These are phyloP conservation scores for Oreochromis tanganicae DNA, from an alignment of 2,113 vertebrate species.

Conservation along the genomic window DNA sequence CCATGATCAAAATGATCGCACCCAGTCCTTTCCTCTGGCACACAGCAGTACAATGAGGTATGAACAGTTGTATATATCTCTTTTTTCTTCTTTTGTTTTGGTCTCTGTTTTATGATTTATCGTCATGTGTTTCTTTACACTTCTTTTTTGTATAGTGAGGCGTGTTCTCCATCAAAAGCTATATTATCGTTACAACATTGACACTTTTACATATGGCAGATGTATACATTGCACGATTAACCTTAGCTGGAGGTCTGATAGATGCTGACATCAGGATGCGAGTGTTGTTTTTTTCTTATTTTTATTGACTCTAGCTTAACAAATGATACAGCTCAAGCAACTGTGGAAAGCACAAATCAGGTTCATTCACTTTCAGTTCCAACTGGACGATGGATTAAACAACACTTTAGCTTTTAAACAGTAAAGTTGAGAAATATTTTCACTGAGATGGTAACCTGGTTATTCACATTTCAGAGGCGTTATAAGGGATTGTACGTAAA, in stretches of 20 bases:
- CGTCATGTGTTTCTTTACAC: not conserved
- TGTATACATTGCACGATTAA: slow-evolving; percentile 17
- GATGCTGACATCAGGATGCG: not conserved
- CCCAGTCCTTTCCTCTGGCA: not conserved
- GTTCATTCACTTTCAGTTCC: slow-evolving; percentile 28
- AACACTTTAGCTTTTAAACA: not conserved
- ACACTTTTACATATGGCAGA: slow-evolving; percentile 24
- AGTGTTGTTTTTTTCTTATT: not conserved
- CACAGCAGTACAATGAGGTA: slow-evolving; percentile 33
- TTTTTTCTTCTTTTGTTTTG: not conserved
- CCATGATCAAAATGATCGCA: not conserved
- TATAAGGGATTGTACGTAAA: not conserved
- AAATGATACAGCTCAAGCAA: slow-evolving; percentile 19
- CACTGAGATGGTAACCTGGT: not conserved
- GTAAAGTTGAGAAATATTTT: not conserved
- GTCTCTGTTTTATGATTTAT: not conserved
- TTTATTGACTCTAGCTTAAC: not conserved
- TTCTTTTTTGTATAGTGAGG: not conserved
- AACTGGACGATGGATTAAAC: not conserved
- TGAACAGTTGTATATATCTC: slow-evolving; percentile 35
- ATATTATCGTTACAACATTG: slow-evolving; percentile 20
- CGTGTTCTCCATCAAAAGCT: slow-evolving; percentile 1
- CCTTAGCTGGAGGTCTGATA: not conserved
- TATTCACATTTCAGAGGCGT: not conserved
- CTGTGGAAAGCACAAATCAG: not conserved